Evolutionary conservation across 2,797 vertebrate genomes (phyloP).

Genomic region (Cryptoblepharus egeriae): DNA sequence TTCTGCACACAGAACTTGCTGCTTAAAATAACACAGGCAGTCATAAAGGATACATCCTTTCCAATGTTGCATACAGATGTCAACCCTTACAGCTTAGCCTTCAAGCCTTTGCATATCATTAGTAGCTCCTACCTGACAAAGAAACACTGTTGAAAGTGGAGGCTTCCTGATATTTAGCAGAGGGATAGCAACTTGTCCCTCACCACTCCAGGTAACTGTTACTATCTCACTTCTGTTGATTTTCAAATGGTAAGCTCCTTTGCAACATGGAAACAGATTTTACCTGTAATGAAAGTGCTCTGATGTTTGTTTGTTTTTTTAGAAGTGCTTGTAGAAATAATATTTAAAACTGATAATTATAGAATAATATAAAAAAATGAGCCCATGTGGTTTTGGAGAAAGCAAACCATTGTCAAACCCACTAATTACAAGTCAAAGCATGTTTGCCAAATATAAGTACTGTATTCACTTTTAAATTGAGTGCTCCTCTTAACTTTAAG

Average conservation of each 20-base stretch:
- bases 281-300: no score
- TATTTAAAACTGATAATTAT: no score
- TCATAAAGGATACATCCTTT: conserved; percentile 33
- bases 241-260: no score
- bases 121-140: conserved; percentile 1
- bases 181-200: no score
- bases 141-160: no score
- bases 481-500: background rate
- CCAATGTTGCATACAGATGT: conserved; percentile 25
- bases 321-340: no score
- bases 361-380: no score
- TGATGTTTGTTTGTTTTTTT: background rate
- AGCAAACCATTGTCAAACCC: conserved; percentile 7
- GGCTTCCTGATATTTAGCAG: no score
- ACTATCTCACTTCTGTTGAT: no score
- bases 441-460: background rate
- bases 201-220: no score
- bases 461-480: background rate
- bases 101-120: background rate
- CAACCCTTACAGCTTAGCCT: conserved; percentile 34
- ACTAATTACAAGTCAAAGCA: conserved; percentile 20
- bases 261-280: no score
- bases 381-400: conserved; percentile 20
- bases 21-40: conserved; percentile 27
- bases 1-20: conserved; percentile 40